Base-by-base conservation (phyloP, 30 jellyfish, hydroid and myxozoan species). In the Pseudorhiza aurosa region DNA sequence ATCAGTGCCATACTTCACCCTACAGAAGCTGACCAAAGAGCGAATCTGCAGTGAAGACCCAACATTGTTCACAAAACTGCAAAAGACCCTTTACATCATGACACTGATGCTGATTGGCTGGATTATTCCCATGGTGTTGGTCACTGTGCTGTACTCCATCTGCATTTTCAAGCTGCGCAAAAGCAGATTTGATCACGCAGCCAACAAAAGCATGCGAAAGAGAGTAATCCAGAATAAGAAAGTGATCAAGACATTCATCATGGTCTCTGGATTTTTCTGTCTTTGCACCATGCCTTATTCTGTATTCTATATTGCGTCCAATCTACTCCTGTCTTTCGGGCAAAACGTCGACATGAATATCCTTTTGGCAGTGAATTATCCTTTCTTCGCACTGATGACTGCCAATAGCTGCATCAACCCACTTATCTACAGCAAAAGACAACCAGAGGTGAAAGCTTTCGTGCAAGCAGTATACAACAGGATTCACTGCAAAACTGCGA, bases 361-460 rank as follows among this genome's bases (percentile, higher is more conserved):
- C n/a, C 37, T 83, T 35, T 53, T 68, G 82, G 49, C 64, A 31
- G 29, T 57, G 63, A 69, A 83, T 45, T 83, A 83, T 58, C 50
- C 87, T 19, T 68, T 83, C 8, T 56, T 58, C 32, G 75, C 49
- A 18, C 8, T 72, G 21, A 68, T 82, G 27, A 67, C 32, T 25
- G 10, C 58, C 58, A 83, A 83, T 47, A 71, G 87, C 75, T 83
- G 95, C 75, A 36, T 72, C 33, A 83, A 83, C 46, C 95, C 95
- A 1, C 15, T 83, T 33, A 44, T 83, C 32, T 83, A 83, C 40
- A 87, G 87, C 47, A 65, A 47, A 53, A 26, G 72, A 78, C 78
- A 81, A 18, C 57, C 60, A 73, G 87, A 73, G 8, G 30, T 73
- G 31, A 73, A 53, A 33, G 31, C 22, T 11, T 49, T 73, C 55